phyloP scores from a whole-genome alignment of 1,140 invertebrate genomes.

The Procambarus clarkii region DNA sequence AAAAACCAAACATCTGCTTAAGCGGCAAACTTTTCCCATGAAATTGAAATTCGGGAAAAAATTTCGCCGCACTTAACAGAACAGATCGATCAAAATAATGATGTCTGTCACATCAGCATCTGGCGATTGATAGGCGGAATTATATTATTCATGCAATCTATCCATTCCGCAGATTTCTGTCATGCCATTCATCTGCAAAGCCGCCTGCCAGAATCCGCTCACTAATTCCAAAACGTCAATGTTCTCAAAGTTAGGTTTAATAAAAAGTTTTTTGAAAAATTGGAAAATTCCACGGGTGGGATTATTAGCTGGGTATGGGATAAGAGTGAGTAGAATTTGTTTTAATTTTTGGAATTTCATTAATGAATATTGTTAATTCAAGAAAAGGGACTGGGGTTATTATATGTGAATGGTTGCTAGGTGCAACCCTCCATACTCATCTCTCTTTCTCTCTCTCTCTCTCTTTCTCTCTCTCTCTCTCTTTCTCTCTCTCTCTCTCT shows the following conservation, averaged over 20 bases:
- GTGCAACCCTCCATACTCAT: no score
- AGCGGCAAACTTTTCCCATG: no score
- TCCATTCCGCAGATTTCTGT: background rate
- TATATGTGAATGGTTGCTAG: no score
- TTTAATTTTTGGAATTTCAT: no score
- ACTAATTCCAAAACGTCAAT: background rate
- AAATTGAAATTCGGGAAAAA: no score
- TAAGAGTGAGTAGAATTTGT: background rate
- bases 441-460: no score
- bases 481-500: background rate
- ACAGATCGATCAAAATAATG: no score
- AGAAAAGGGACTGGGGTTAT: no score
- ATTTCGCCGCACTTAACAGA: no score
- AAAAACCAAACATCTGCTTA: no score
- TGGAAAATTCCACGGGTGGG: background rate
- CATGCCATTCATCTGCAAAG: background rate
- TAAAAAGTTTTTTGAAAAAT: no score
- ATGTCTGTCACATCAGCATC: background rate
- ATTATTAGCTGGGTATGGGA: background rate
- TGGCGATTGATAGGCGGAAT: background rate
- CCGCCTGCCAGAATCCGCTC: background rate
- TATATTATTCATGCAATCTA: background rate
- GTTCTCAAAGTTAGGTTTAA: background rate
- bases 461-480: background rate
- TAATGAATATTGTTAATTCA: no score